A percentile compares a stretch with the other conserved stretches of the same genome.
These are phyloP conservation scores for Micropoecilia bifurca DNA, from an alignment of 2,797 vertebrate genomes.

Conservation along the genomic window DNA sequence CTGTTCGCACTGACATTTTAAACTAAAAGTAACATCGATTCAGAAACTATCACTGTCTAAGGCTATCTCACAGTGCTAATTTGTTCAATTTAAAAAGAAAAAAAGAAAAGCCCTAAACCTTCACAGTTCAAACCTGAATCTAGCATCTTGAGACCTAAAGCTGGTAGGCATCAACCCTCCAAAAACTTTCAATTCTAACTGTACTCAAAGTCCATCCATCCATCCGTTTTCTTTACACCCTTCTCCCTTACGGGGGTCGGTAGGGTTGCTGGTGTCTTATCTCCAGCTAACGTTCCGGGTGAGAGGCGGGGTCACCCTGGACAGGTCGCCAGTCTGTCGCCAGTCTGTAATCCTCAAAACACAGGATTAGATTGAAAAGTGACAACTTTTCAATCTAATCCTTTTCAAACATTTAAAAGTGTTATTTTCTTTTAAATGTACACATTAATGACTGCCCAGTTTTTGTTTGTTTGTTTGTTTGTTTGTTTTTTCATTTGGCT, in stretches of 20 bases:
- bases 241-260: no score
- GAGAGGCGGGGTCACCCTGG: no score
- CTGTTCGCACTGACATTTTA: not conserved
- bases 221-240: no score
- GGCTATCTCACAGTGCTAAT: slow-evolving; percentile 47
- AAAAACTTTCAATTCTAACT: not conserved
- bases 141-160: not conserved
- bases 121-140: not conserved
- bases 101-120: not conserved
- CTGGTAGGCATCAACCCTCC: not conserved
- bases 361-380: not conserved
- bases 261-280: no score
- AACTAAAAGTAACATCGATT: slow-evolving; percentile 65
- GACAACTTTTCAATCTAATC: not conserved
- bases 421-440: not conserved
- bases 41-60: slow-evolving; percentile 43
- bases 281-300: no score
- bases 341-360: not conserved
- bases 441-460: not conserved
- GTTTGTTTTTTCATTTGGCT: not conserved
- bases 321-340: no score
- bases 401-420: not conserved
- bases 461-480: not conserved
- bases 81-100: slow-evolving; percentile 21
- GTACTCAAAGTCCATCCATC: no score